Percentiles rank a stretch among this genome's conserved stretches.
phyloP scores from a whole-genome alignment of 2,113 vertebrate species.

The Ammodytes marinus region DNA sequence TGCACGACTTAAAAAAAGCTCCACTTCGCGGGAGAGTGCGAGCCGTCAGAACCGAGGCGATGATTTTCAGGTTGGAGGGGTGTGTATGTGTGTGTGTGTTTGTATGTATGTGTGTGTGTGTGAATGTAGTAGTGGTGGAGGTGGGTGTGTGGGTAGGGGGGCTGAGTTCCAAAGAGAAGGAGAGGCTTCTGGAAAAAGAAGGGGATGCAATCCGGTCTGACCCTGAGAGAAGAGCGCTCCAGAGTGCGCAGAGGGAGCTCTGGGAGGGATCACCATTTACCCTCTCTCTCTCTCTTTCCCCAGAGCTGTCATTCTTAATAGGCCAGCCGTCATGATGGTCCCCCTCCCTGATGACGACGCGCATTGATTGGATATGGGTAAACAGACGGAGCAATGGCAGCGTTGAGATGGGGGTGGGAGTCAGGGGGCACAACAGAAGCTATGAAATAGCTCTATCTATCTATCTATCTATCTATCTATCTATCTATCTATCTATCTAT shows the following conservation, averaged over 20 bases:
- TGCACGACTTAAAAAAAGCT: slow-evolving; percentile 31
- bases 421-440: slow-evolving; percentile 77
- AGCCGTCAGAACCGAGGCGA: slow-evolving; percentile 50
- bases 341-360: slow-evolving; percentile 95
- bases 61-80: slow-evolving; percentile 62
- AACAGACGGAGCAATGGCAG: slow-evolving; percentile 90
- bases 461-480: slow-evolving; percentile 41
- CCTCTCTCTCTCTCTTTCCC: slow-evolving; percentile 92
- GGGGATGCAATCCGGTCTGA: slow-evolving; percentile 87
- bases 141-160: slow-evolving; percentile 44
- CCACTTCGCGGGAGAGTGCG: slow-evolving; percentile 51
- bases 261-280: slow-evolving; percentile 98
- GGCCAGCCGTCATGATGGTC: slow-evolving; percentile 94
- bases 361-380: slow-evolving; percentile 92
- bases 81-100: slow-evolving; percentile 16
- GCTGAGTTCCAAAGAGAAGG: slow-evolving; percentile 49
- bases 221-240: slow-evolving; percentile 91
- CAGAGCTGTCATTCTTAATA: slow-evolving; percentile 97
- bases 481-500: slow-evolving; percentile 56
- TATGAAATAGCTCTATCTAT: neutral
- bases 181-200: slow-evolving; percentile 71
- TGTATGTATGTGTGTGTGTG: slow-evolving; percentile 20
- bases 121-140: slow-evolving; percentile 20
- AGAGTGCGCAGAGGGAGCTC: slow-evolving; percentile 89
- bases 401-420: slow-evolving; percentile 85